Conservation (phyloP, 2,113 vertebrate genomes). For the Neomonachus schauinslandi region DNA sequence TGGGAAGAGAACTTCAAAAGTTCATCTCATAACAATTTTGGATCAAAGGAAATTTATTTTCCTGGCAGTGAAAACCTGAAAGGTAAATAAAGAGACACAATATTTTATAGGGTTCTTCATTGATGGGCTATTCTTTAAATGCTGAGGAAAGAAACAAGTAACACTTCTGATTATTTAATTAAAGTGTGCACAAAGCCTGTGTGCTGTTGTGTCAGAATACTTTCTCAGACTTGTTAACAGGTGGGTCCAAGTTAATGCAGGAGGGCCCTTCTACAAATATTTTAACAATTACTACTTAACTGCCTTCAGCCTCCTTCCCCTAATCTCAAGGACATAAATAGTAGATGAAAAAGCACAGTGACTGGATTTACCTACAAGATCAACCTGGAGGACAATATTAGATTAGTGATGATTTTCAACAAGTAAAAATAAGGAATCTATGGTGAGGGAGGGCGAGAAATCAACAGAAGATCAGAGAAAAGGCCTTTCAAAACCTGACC, state of each 20-base stretch:
- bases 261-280: neutral
- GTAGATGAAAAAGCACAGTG: neutral
- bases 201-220: neutral
- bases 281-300: neutral
- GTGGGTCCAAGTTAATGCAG: neutral
- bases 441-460: neutral
- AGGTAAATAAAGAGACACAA: conserved; percentile 57
- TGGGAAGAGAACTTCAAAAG: conserved; percentile 66
- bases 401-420: neutral
- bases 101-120: conserved; percentile 61
- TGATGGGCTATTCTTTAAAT: conserved; percentile 55
- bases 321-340: neutral
- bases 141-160: conserved; percentile 41
- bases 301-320: neutral
- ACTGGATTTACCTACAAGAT: neutral
- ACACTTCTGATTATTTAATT: conserved; percentile 24
- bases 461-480: neutral
- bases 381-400: neutral
- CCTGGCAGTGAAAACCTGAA: conserved; percentile 46
- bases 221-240: conserved; percentile 18
- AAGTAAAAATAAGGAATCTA: neutral
- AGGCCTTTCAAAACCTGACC: neutral
- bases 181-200: neutral
- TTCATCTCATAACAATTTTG: conserved; percentile 39
- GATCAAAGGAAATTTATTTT: conserved; percentile 70